phyloP scores from a whole-genome alignment of 1,140 invertebrate species.

The Drosophila neocordata region DNA sequence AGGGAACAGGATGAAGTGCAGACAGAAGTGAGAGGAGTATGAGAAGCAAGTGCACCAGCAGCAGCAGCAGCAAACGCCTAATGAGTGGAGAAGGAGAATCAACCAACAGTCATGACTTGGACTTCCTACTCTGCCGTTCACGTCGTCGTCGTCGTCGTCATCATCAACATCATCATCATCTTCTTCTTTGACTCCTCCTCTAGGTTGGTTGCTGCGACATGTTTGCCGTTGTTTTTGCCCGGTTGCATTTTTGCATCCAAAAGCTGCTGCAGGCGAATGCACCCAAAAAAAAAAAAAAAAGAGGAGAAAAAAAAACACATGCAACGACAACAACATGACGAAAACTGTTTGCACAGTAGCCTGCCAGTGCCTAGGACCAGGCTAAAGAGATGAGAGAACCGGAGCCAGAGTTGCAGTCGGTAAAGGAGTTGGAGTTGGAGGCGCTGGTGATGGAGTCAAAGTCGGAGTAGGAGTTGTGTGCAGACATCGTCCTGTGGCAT shows the following conservation, averaged over 20 bases:
- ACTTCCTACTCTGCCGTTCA: constrained; percentile 32
- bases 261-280: constrained; percentile 71
- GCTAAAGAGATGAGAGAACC: constrained; percentile 11
- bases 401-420: constrained; percentile 15
- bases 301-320: constrained; percentile 28
- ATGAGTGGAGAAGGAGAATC: constrained; percentile 51
- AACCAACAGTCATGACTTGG: constrained; percentile 49
- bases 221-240: constrained; percentile 67
- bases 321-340: constrained; percentile 59
- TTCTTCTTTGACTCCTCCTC: constrained; percentile 1
- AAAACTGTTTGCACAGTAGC: constrained; percentile 74
- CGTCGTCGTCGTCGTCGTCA: constrained; percentile 7
- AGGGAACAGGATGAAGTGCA: constrained; percentile 54
- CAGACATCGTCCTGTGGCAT: constrained; percentile 78
- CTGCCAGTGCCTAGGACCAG: constrained; percentile 14
- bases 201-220: constrained; percentile 50
- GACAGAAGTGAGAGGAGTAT: constrained; percentile 43
- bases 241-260: constrained; percentile 68
- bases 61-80: constrained; percentile 54
- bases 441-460: constrained; percentile 15
- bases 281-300: constrained; percentile 58
- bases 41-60: constrained; percentile 46
- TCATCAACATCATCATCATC: constrained; percentile 11
- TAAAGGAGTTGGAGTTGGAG: not conserved
- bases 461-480: constrained; percentile 23